These are phyloP conservation scores for Eupithecia pulchellata DNA, from an alignment of 2,888 invertebrate genomes.

Conservation along the genomic window DNA sequence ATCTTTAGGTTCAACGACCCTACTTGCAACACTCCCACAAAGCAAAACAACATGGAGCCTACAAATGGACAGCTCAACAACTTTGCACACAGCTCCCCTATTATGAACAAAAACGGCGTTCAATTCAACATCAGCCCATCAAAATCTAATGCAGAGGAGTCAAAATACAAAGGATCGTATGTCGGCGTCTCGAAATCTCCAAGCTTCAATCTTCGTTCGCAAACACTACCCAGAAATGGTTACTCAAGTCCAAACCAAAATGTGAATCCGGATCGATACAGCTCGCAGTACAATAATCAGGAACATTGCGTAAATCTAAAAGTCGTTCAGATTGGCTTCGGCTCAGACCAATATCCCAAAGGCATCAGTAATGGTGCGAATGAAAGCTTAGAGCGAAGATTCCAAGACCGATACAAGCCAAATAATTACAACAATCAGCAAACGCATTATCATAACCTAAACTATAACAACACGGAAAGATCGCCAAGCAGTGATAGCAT, in stretches of 20 bases:
- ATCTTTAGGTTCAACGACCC: slow-evolving; percentile 90
- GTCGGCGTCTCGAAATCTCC: slow-evolving; percentile 77
- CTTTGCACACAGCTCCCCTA: slow-evolving; percentile 81
- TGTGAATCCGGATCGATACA: slow-evolving; percentile 80
- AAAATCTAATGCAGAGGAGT: slow-evolving; percentile 77
- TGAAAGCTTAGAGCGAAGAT: slow-evolving; percentile 77
- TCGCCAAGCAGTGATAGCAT: slow-evolving; percentile 79
- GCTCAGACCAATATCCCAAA: slow-evolving; percentile 86
- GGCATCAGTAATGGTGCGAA: slow-evolving; percentile 78
- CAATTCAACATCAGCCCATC: slow-evolving; percentile 83
- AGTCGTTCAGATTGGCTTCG: slow-evolving; percentile 86
- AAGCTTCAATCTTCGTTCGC: slow-evolving; percentile 85
- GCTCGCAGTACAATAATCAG: slow-evolving; percentile 83
- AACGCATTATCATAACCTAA: slow-evolving; percentile 73
- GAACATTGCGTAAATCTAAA: slow-evolving; percentile 85
- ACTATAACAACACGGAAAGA: slow-evolving; percentile 73
- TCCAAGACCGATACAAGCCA: slow-evolving; percentile 82
- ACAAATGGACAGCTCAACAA: slow-evolving; percentile 68
- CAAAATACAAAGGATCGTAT: slow-evolving; percentile 74
- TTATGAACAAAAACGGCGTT: slow-evolving; percentile 84
- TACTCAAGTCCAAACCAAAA: slow-evolving; percentile 77
- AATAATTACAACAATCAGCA: slow-evolving; percentile 73
- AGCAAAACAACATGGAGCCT: slow-evolving; percentile 58
- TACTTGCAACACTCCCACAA: slow-evolving; percentile 78
- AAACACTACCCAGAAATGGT: slow-evolving; percentile 90